Percentiles rank a stretch among this genome's conserved stretches.
Conservation (phyloP, 2,797 vertebrate species). For the Centroberyx gerrardi region DNA sequence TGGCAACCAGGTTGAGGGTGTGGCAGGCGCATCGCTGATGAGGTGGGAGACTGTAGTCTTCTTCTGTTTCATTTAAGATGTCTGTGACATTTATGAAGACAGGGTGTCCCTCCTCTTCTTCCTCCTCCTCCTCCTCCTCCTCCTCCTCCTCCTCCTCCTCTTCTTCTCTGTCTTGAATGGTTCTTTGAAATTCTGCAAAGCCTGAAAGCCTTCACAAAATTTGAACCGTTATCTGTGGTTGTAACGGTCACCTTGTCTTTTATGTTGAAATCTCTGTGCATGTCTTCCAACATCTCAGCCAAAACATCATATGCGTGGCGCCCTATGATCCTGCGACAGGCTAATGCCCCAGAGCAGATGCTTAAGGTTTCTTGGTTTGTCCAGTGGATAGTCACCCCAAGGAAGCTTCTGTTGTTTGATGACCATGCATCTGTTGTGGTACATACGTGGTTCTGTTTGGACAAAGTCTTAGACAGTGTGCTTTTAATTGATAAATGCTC, state of each 20-base stretch:
- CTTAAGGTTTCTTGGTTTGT: too few relatives aligned
- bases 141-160: constrained; percentile 25
- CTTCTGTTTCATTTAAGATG: constrained; percentile 30
- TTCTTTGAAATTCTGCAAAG: constrained; percentile 41
- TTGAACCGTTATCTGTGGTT: constrained; percentile 1
- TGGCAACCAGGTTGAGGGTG: constrained; percentile 40
- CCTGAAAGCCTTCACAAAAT: constrained; percentile 33
- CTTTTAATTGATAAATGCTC: too few relatives aligned
- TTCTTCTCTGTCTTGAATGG: constrained; percentile 19
- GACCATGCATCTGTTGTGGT: too few relatives aligned
- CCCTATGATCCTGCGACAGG: too few relatives aligned
- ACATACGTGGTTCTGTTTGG: too few relatives aligned
- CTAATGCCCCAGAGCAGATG: too few relatives aligned
- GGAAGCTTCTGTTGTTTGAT: too few relatives aligned
- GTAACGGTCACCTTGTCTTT: constrained; percentile 29
- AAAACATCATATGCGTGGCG: constrained; percentile 50
- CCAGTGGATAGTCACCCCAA: too few relatives aligned
- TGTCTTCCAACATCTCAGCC: constrained; percentile 32
- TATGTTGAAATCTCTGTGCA: constrained; percentile 39
- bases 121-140: too few relatives aligned
- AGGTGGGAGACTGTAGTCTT: constrained; percentile 31
- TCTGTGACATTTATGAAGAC: constrained; percentile 29
- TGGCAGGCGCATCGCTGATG: constrained; percentile 38
- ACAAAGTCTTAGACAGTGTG: too few relatives aligned
- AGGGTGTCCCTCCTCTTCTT: constrained; percentile 20